Base-by-base conservation (phyloP, 30 jellyfish, hydroid and myxozoan genomes). In the Hydractinia symbiolongicarpus region DNA sequence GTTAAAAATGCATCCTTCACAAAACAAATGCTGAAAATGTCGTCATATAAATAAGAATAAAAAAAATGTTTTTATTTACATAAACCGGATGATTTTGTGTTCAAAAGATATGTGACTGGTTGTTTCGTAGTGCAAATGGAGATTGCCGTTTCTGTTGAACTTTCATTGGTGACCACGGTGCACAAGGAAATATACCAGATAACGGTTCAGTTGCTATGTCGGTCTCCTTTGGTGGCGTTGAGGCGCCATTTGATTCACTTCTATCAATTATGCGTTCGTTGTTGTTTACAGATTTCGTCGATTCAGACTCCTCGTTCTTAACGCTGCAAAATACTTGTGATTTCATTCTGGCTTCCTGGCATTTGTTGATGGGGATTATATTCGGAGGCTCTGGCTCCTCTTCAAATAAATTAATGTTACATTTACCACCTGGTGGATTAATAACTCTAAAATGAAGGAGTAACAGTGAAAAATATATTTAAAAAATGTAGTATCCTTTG, bases 391-490 rank as follows among this genome's bases (percentile, higher is more conserved):
- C 83, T 49, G 4, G 15, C 44, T 74, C 83, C 21, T 74, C 83
- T 74, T 58, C 66, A 10, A 50, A 74, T 8, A 74, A 49, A 55
- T 74, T 74, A 17, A 74, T 74, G 54, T 5, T 74, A 10, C 70
- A 20, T 74, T 74, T 74, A 49, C 83, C 83, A 16, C 83, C 83
- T 49, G 83, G 83, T 74, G 83, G 83, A 40, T 74, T 74, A 21
- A 74, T 74, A 74, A 74, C 83, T 67, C 83, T 74, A 5, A 55
- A 30, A 30, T 20, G 66, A 20, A 66, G 15, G 19, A 60, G 44
- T 2, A 30, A 30, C 44, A 30, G 44, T 30, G 44, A 30, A 30
- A 30, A 30, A 30, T 30, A 30, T 30, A 30, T 30, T 30, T 30
- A 30, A 30, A 30, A 30, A 30, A 30, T 30, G 44, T 30, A 30